Conservation (phyloP, 2,113 vertebrate genomes). For the Grus americana region DNA sequence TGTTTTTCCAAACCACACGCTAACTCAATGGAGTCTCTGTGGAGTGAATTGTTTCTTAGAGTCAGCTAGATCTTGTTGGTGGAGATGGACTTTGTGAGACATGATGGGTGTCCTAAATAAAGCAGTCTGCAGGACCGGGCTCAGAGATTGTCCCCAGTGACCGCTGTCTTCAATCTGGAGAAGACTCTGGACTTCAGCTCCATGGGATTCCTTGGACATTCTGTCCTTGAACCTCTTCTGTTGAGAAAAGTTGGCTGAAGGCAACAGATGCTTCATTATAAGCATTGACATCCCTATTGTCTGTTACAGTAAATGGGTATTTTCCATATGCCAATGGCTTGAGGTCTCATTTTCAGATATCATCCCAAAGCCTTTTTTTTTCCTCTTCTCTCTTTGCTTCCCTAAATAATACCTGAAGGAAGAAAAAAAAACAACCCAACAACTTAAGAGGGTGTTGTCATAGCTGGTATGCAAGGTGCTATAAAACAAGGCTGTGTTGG, state of each 20-base stretch:
- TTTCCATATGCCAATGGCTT: neutral
- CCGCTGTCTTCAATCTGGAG: neutral
- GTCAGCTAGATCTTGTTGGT: neutral
- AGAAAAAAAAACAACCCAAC: neutral
- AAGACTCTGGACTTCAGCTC: neutral
- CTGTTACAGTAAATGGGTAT: fast-evolving
- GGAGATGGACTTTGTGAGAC: neutral
- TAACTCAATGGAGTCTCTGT: neutral
- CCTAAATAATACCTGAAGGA: neutral
- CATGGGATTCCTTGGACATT: neutral
- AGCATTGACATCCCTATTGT: neutral
- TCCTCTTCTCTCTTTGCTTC: neutral
- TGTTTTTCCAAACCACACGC: neutral
- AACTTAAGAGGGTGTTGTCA: neutral
- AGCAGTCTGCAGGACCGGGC: neutral
- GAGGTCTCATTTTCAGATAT: neutral
- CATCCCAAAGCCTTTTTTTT: neutral
- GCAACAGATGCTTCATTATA: neutral
- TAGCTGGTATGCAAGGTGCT: neutral
- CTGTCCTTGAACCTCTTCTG: neutral
- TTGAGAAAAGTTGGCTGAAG: neutral
- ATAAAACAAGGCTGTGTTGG: neutral
- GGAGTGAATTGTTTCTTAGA: neutral
- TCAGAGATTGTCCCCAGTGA: neutral
- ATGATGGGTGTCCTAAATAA: neutral